Conservation (phyloP, 2,113 vertebrate genomes). For the Pycnonotus jocosus region DNA sequence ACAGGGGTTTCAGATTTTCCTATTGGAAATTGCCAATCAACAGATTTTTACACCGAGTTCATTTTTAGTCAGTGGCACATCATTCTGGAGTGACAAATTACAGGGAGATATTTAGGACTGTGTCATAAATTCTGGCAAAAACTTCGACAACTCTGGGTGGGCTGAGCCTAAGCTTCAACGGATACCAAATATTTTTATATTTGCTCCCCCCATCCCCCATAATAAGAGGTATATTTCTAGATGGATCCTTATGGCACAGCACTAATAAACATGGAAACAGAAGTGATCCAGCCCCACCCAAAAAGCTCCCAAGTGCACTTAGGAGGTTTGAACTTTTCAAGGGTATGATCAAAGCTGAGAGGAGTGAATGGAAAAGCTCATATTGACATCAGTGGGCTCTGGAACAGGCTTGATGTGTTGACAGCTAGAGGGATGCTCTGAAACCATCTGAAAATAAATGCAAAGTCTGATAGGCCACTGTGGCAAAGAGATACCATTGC, state of each 20-base stretch:
- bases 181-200: slow-evolving; percentile 56
- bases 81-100: slow-evolving; percentile 19
- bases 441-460: slow-evolving; percentile 48
- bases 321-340: background rate
- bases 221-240: slow-evolving; percentile 25
- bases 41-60: slow-evolving; percentile 7
- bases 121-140: slow-evolving; percentile 42
- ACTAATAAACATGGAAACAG: slow-evolving; percentile 3
- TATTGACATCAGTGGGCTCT: background rate
- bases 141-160: slow-evolving; percentile 10
- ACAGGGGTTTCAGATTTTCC: slow-evolving; percentile 51
- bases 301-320: background rate
- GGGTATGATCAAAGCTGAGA: background rate
- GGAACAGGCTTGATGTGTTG: slow-evolving; percentile 12
- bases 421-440: slow-evolving; percentile 25
- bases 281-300: background rate
- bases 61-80: slow-evolving; percentile 28
- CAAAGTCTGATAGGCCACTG: background rate
- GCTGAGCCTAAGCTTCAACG: background rate
- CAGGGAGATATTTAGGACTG: slow-evolving; percentile 43
- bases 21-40: slow-evolving; percentile 57
- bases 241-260: background rate
- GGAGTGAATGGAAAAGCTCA: background rate
- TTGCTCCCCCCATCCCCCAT: background rate
- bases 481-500: slow-evolving; percentile 26